These are phyloP conservation scores for Psilopogon haemacephalus DNA, from an alignment of 2,113 vertebrate species.

Conservation along the genomic window DNA sequence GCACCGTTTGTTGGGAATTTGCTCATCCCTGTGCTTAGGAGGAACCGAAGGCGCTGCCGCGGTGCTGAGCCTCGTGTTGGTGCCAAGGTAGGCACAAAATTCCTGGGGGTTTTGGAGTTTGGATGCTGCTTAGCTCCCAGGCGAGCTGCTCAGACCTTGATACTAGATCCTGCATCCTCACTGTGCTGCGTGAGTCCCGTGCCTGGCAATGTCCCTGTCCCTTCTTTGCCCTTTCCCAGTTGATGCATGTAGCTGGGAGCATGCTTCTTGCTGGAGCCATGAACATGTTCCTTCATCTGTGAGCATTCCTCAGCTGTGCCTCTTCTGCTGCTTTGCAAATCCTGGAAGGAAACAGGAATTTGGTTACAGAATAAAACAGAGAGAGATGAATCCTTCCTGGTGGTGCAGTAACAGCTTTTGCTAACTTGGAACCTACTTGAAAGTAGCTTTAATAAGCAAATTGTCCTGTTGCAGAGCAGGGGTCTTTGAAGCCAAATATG, in stretches of 20 bases:
- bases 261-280: neutral
- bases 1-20: neutral
- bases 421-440: neutral
- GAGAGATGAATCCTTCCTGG: neutral
- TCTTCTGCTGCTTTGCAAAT: neutral
- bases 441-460: neutral
- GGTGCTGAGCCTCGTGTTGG: fast-evolving
- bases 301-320: fast-evolving
- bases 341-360: neutral
- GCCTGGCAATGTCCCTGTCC: fast-evolving
- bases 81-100: fast-evolving
- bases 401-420: neutral
- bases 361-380: neutral
- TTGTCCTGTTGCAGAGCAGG: neutral
- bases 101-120: neutral
- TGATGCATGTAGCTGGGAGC: neutral
- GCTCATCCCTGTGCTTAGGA: neutral
- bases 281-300: fast-evolving
- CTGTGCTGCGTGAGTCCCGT: fast-evolving
- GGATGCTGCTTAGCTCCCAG: neutral
- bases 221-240: neutral
- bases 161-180: neutral
- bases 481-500: neutral
- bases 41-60: neutral
- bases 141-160: too few relatives aligned